Evolutionary conservation across 2,888 invertebrate species (phyloP).

Genomic region (Agriopis marginaria): DNA sequence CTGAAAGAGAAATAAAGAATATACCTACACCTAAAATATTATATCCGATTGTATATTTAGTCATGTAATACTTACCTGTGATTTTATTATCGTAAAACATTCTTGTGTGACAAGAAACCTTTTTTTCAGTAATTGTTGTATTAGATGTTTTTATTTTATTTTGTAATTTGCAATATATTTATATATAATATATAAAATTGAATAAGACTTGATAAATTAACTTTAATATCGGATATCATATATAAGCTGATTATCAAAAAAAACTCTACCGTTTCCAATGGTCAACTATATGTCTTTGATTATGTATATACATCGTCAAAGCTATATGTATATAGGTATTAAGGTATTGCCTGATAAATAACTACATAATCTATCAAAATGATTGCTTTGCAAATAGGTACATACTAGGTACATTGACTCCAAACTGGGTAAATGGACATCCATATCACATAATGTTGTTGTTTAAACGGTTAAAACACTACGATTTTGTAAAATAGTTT

Average conservation of each 20-base stretch:
- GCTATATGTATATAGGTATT: neutral
- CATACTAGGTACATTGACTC: neutral
- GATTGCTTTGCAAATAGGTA: constrained; percentile 19
- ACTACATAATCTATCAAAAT: constrained; percentile 6
- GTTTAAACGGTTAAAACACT: neutral
- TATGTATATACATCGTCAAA: too few species aligned
- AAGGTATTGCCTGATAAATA: constrained; percentile 1
- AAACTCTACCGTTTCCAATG: neutral
- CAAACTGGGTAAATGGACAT: constrained; percentile 12
- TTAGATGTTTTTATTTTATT: constrained; percentile 49
- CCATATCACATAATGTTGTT: constrained; percentile 28
- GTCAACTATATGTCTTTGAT: neutral
- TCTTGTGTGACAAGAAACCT: constrained; percentile 81
- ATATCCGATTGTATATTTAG: constrained; percentile 66
- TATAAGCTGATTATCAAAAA: constrained; percentile 20
- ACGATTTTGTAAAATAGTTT: constrained; percentile 15
- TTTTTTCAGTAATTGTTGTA: constrained; percentile 58
- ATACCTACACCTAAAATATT: constrained; percentile 40
- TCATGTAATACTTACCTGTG: constrained; percentile 80
- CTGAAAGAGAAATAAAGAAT: constrained; percentile 58
- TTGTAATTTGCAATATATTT: constrained; percentile 49
- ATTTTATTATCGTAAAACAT: constrained; percentile 71
- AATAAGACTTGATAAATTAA: constrained; percentile 57
- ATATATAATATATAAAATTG: constrained; percentile 53
- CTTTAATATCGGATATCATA: constrained; percentile 17